These are phyloP conservation scores for Monoplex corrugatus DNA, from an alignment of 2,888 invertebrate genomes.

Conservation along the genomic window DNA sequence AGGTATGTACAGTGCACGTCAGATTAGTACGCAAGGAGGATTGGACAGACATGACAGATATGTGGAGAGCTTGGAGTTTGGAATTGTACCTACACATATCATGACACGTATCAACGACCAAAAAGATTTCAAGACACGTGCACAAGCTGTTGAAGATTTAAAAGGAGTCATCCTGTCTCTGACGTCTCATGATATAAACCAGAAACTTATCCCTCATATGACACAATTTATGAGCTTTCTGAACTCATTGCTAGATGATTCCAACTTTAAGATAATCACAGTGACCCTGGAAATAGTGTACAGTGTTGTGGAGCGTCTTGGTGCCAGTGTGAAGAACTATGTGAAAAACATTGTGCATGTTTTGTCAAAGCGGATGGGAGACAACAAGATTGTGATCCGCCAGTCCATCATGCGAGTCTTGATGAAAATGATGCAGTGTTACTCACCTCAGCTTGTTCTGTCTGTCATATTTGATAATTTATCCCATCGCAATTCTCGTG, in stretches of 20 bases:
- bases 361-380: slow-evolving; percentile 82
- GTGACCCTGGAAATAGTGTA: slow-evolving; percentile 82
- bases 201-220: slow-evolving; percentile 85
- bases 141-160: slow-evolving; percentile 85
- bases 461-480: slow-evolving; percentile 83
- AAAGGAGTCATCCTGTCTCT: slow-evolving; percentile 83
- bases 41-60: slow-evolving; percentile 58
- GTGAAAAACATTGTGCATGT: slow-evolving; percentile 82
- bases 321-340: slow-evolving; percentile 81
- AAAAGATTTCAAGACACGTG: slow-evolving; percentile 85
- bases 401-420: slow-evolving; percentile 83
- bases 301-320: slow-evolving; percentile 81
- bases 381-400: slow-evolving; percentile 83
- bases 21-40: slow-evolving; percentile 33
- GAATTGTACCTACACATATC: slow-evolving; percentile 82
- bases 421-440: slow-evolving; percentile 83
- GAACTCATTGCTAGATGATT: slow-evolving; percentile 85
- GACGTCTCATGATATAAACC: slow-evolving; percentile 67
- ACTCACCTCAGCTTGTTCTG: slow-evolving; percentile 84
- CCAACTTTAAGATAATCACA: slow-evolving; percentile 84
- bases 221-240: slow-evolving; percentile 86
- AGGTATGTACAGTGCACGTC: slow-evolving; percentile 47
- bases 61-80: slow-evolving; percentile 78
- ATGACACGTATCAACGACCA: slow-evolving; percentile 82
- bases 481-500: slow-evolving; percentile 83